Percentiles rank a stretch among this genome's conserved stretches.
These are phyloP conservation scores for Agrypnus murinus DNA, from an alignment of 2,888 invertebrate species.

Conservation along the genomic window DNA sequence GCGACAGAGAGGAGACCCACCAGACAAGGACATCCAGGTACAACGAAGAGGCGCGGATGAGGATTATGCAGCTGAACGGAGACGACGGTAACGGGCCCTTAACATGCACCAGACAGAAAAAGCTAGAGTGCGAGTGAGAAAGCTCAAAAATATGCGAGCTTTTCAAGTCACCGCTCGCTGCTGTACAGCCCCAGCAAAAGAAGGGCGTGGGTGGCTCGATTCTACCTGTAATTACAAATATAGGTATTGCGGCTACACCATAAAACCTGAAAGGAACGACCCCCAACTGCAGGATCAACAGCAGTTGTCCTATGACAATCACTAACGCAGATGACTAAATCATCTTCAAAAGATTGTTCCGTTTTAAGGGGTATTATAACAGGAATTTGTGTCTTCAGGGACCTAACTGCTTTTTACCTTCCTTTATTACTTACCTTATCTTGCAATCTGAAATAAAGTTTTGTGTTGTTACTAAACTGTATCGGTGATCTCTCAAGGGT, in stretches of 20 bases:
- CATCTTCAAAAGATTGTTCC: constrained; percentile 24
- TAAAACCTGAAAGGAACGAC: constrained; percentile 46
- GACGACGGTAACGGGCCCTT: constrained; percentile 44
- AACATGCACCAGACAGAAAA: constrained; percentile 51
- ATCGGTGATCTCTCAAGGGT: no score
- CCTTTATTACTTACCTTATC: no score
- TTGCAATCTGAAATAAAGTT: no score
- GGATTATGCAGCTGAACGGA: constrained; percentile 49
- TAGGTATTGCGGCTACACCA: constrained; percentile 50
- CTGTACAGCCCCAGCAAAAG: constrained; percentile 51
- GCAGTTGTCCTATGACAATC: constrained; percentile 45
- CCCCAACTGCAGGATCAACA: constrained; percentile 48
- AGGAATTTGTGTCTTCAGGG: no score
- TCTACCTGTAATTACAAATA: constrained; percentile 53
- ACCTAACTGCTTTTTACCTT: no score
- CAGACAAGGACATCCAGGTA: constrained; percentile 52
- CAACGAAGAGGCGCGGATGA: constrained; percentile 54
- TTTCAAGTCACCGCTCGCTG: constrained; percentile 52
- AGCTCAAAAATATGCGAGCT: constrained; percentile 53
- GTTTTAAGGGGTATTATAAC: neutral
- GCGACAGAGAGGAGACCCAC: constrained; percentile 57
- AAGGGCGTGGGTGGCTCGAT: constrained; percentile 51
- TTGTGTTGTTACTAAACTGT: no score
- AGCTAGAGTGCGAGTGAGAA: constrained; percentile 49
- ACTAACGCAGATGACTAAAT: constrained; percentile 43